Base-by-base conservation (phyloP, 2,113 vertebrate genomes). In the Alethe castanea region DNA sequence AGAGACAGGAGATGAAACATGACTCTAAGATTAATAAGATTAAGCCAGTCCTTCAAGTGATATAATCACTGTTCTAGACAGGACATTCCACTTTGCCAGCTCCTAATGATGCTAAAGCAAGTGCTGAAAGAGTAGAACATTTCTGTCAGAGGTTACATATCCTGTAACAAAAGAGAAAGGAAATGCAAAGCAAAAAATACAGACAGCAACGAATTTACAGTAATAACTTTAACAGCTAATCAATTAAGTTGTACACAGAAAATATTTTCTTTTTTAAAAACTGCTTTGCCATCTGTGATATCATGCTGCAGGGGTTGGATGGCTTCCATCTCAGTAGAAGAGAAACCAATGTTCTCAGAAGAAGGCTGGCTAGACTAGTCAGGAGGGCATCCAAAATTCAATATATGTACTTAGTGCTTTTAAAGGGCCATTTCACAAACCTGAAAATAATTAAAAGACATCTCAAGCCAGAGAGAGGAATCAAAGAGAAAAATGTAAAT, bases 321-420 rank as follows among this genome's bases (percentile, higher is more conserved):
- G 47, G 24, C 35, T 93, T 96, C 91, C 77, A 80, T 82, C 61
- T 85, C 61, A 91, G 53, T 45, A 81, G 84, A 93, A 88, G 53
- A 42, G 25, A 50, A 93, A 93, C 19, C 28, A 53, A 7, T 53
- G 23, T 36, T 64, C 57, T 93, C 0, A 0, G 72, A 91, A 77
- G 35, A 74, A 79, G 53, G 19, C 70, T 90, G 81, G 36, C 81
- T 85, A 59, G 44, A 48, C 56, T 79, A 60, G 35, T 74, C 35
- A 84, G 61, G 35, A 87, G 31, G 17, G 28, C n/a, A 64, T 90
- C 70, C 57, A 76, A 72, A 93, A 91, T 56, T 35, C 61, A 85
- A 12, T 91, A 31, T 64, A 71, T 0, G 0, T 85, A 79, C 9
- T 78, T 71, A n/a, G 33, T 71, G 24, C 65, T 87, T 92, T 95